These are phyloP conservation scores for Theretra japonica DNA, from an alignment of 2,888 invertebrate species.

Conservation along the genomic window DNA sequence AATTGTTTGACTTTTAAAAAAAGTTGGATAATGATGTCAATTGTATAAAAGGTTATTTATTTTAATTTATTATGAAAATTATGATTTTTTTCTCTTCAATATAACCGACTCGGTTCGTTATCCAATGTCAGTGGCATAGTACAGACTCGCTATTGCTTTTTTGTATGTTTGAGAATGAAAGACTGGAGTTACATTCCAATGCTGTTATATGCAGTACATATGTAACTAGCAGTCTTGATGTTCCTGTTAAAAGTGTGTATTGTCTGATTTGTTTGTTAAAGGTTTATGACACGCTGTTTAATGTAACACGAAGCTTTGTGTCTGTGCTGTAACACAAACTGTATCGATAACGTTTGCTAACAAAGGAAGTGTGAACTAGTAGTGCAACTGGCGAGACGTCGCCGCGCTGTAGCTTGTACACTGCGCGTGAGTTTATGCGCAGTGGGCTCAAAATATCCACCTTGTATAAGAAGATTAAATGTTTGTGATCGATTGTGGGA, in stretches of 20 bases:
- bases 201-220: neutral
- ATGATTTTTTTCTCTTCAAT: neutral
- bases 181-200: neutral
- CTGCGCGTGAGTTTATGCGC: neutral
- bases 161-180: neutral
- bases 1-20: no score
- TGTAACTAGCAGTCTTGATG: neutral
- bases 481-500: neutral
- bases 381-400: neutral
- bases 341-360: slow-evolving; percentile 10
- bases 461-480: neutral
- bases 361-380: neutral
- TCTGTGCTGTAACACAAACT: slow-evolving; percentile 22
- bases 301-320: slow-evolving; percentile 20
- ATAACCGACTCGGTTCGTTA: neutral
- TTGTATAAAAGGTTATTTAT: neutral
- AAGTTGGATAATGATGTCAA: no score
- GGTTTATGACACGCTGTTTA: slow-evolving; percentile 16
- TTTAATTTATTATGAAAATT: neutral
- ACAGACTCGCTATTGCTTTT: slow-evolving; percentile 11
- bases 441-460: neutral
- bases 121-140: neutral
- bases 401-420: neutral
- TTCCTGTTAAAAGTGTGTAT: neutral
- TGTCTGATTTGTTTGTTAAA: slow-evolving; percentile 18